Conservation (phyloP, 1,140 invertebrate genomes). For the Oryctes rhinoceros region DNA sequence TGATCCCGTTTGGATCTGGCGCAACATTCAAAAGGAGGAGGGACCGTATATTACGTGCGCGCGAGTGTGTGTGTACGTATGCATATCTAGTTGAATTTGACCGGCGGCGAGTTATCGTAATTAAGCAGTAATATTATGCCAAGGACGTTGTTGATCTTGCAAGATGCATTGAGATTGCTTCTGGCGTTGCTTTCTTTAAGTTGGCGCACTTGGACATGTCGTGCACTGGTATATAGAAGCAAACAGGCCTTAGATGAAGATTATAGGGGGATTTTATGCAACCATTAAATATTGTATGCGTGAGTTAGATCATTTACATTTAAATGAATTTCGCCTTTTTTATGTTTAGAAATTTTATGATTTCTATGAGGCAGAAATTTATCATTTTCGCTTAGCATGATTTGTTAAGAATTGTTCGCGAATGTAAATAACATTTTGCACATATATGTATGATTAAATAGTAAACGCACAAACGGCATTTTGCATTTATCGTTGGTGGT, state of each 20-base stretch:
- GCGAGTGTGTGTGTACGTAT: background rate
- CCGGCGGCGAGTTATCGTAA: constrained; percentile 29
- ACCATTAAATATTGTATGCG: background rate
- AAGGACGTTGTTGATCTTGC: constrained; percentile 35
- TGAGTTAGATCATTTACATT: background rate
- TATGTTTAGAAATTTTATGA: background rate
- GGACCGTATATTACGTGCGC: background rate
- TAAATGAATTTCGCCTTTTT: background rate
- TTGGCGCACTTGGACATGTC: background rate
- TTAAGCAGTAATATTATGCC: constrained; percentile 41
- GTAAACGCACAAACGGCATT: too few species aligned
- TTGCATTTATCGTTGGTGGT: too few species aligned
- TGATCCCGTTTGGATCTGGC: background rate
- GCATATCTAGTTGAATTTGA: constrained; percentile 28
- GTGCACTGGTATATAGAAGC: constrained; percentile 12
- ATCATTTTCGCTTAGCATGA: background rate
- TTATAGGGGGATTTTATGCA: constrained; percentile 5
- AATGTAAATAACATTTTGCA: background rate
- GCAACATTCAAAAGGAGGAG: constrained; percentile 8
- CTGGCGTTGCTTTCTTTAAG: constrained; percentile 9
- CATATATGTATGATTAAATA: too few species aligned
- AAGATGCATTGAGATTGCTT: constrained; percentile 9
- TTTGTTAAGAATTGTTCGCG: background rate
- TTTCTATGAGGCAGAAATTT: background rate
- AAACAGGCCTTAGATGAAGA: background rate